Conservation (phyloP, 2,113 vertebrate genomes). For the Promerops cafer region DNA sequence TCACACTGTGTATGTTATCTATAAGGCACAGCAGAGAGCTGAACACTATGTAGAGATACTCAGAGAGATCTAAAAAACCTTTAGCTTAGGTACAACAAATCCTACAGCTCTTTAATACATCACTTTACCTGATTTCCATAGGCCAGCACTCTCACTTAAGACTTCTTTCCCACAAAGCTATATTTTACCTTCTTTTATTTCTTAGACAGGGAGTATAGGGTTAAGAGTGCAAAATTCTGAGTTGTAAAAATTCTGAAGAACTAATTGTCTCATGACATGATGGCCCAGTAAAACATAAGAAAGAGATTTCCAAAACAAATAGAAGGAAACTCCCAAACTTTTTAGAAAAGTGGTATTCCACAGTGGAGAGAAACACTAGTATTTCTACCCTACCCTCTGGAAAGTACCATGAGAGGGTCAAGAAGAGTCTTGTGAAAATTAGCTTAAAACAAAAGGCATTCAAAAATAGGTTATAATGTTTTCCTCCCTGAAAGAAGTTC, state of each 20-base stretch:
- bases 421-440: conserved; percentile 20
- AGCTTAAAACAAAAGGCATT: conserved; percentile 43
- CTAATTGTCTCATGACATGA: neutral
- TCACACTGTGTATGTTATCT: neutral
- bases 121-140: neutral
- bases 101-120: neutral
- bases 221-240: neutral
- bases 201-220: neutral
- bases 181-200: neutral
- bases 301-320: neutral
- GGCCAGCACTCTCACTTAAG: neutral
- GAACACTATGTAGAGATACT: neutral
- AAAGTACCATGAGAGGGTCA: neutral
- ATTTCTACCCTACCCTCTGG: neutral
- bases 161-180: neutral
- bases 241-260: neutral
- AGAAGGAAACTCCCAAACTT: neutral
- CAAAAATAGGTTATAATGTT: conserved; percentile 40
- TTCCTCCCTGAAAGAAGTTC: conserved; percentile 38
- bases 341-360: neutral
- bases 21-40: neutral
- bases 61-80: neutral
- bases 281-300: neutral
- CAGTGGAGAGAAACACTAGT: neutral
- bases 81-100: neutral